These are phyloP conservation scores for pig (Sus scrofa) DNA, from an alignment of 2,113 vertebrate species.

Conservation along the genomic window T2T-Sscrofa CM000812.6:159083001-159083500, in stretches of 20 bases:
- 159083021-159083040: background rate
- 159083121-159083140: conserved; percentile 57
- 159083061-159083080: conserved; percentile 39
- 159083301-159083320: background rate
- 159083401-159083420: conserved; percentile 27
- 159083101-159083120: conserved; percentile 31
- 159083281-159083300: background rate
- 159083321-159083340: background rate
- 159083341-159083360: conserved; percentile 60
- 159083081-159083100: background rate
- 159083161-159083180: conserved; percentile 55
- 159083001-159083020: background rate
- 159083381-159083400: background rate
- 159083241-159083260: background rate
- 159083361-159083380: conserved; percentile 49
- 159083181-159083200: conserved; percentile 45
- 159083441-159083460: conserved; percentile 67
- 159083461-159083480: conserved; percentile 76
- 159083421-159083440: conserved; percentile 59
- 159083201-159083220: conserved; percentile 66
- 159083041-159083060: conserved; percentile 65
- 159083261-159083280: background rate
- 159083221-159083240: conserved; percentile 62
- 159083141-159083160: conserved; percentile 32
- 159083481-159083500: background rate